Base-by-base conservation (phyloP, 2,888 invertebrate species). In the Fragum sueziense region DNA sequence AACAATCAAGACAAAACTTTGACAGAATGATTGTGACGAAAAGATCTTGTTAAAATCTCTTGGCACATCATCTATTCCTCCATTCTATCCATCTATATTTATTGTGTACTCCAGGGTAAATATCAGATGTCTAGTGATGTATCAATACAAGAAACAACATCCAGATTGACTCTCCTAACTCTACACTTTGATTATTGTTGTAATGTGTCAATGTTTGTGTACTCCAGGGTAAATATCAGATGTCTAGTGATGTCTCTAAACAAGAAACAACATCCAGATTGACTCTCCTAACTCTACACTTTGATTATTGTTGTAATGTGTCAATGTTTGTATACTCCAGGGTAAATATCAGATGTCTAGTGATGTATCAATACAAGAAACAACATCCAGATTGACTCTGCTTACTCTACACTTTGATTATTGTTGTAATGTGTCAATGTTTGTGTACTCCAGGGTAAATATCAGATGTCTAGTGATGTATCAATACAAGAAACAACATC, bases 331-430 rank as follows among this genome's bases (percentile, higher is more conserved):
- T n/a, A n/a, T n/a, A 29, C 20, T 54, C 17, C 93, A 97, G 96
- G 97, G 96, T 27, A 96, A 93, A 72, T 94, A 96, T 91, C 96
- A 96, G 87, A 95, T 97, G 92, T 95, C 97, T 20, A 88, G 85
- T 4, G 96, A 95, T 78, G 96, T 97, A 88, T 95, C 96, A 77
- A 95, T 96, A 25, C 96, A 95, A 70, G 96, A 97, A 88, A 95
- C 98, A 54, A 96, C 97, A 89, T 96, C 97, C 85, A 97, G 97
- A 92, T 94, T 99, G 72, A 96, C 98, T 86, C 94, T 99, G 47
- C 94, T 99, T n/a, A 98, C 99, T 0, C 94, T 99, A 86, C 97
- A 98, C 92, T 99, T 99, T 94, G 99, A 99, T 0, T 95, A 96
- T 89, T 94, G 99, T n/a, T n/a, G n/a, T n/a, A n/a, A n/a, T n/a